Evolutionary conservation across 1,140 invertebrate genomes (phyloP), one percentile per base, ranked within the genome.

Genomic region (Macrotrachela quadricornifera): DNA sequence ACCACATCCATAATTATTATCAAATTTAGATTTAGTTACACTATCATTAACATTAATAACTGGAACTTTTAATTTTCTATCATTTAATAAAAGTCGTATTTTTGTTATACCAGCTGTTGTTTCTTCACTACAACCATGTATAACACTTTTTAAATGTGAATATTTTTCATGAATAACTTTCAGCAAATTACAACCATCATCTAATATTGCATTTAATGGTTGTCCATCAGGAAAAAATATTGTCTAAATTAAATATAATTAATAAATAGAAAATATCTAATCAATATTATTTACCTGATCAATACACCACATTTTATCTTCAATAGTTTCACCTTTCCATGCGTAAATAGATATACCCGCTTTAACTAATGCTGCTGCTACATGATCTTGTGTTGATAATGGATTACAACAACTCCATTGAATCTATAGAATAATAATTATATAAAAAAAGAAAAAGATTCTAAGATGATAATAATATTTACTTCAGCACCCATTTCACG

Each of bases 1-100:
- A 50, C 92, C 79, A 63, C 90, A 96, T 56, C 92, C 92, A 72
- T 99, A 99, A 18, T 97, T 70, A 68, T 99, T 99, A 69, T 99
- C 94, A 73, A 99, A 99, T 74, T 99, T 99, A 70, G 87, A 95
- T 75, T 96, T 96, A n/a, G 90, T 96, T 1, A 95, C 90, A 10
- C 88, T 92, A 70, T 96, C 90, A 67, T 95, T 95, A 12, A 97
- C 88, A 74, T 95, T 95, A 59, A 95, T 88, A 11, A 86, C 83
- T 40, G 88, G 87, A 30, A 91, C 77, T 73, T 90, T 91, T 0
- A 99, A 74, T 53, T 74, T 75, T 15, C 82, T 83, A 91, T 75
- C 86, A 96, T 92, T 73, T 84, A 85, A 66, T 92, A 91, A 12
- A 97, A 74, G 73, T 95, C 94, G 66, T 97, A 91, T n/a, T n/a